Base-by-base conservation (phyloP, 2,797 vertebrate species). In the Clarias fuscus region DNA sequence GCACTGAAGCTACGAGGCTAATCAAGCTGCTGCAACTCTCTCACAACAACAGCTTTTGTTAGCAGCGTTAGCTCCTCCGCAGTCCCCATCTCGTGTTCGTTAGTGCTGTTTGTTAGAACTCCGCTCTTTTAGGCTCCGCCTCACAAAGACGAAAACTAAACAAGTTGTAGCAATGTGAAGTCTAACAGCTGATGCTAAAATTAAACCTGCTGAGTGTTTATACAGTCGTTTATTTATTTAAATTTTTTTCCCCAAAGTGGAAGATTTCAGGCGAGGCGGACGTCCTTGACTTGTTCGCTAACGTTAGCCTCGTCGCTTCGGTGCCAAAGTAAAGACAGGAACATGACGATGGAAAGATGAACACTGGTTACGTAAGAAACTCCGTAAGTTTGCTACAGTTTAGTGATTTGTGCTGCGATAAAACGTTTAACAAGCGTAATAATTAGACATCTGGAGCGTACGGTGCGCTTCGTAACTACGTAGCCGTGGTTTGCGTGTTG, bases 401-500 rank as follows among this genome's bases (percentile, higher is more conserved):
- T 37, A 24, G 37, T 43, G 20, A 20, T 71, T 20, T 40, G 17
- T 75, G 20, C 70, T 24, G 37, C 3, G 70, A 72, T 73, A 43
- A 10, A n/a, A n/a, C 2, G 2, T 73, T 24, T 14, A 73, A n/a
- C 40, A 27, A 53, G 43, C 5, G 24, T 8, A 7, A 56, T 75
- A 13, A 43, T 72, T 40, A 71, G 33, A 71, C 18, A 10, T 76
- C 48, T 76, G 73, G 73, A 58, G 18, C 3, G 53, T 76, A 3
- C 11, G 67, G 10, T 6, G 13, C 18, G 68, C 33, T 37, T 40
- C 37, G 2, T 53, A 18, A 75, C n/a, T 17, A 18, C 4, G 53
- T 14, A 56, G 53, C 53, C 53, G 53, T 56, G 53, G 53, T 56
- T 56, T 56, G 56, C 43, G 37, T 62, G 5, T 90, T 89, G 90